Conservation (phyloP, 2,113 vertebrate species). For the Phrynocephalus versicolor region DNA sequence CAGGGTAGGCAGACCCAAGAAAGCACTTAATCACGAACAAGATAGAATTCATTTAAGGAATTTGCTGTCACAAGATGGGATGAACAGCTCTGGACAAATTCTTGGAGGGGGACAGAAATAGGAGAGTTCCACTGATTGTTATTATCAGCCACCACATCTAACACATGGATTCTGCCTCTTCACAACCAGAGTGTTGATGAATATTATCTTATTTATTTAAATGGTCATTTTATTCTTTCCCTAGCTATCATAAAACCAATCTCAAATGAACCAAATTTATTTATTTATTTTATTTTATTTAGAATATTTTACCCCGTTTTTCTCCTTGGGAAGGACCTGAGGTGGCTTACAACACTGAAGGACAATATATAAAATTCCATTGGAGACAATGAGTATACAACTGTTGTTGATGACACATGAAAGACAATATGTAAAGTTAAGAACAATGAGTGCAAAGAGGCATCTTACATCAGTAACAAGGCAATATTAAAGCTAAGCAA, state of each 20-base stretch:
- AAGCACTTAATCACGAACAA: not conserved
- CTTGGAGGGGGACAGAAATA: not conserved
- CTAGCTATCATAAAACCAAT: not conserved
- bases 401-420: too few relatives aligned
- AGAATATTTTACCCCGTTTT: too few relatives aligned
- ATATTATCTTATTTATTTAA: not conserved
- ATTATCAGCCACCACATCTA: not conserved
- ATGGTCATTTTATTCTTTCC: not conserved
- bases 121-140: not conserved
- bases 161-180: not conserved
- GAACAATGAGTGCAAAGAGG: too few relatives aligned
- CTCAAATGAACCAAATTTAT: not conserved
- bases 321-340: too few relatives aligned
- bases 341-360: too few relatives aligned
- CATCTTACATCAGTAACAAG: too few relatives aligned
- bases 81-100: not conserved
- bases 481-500: too few relatives aligned
- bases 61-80: not conserved
- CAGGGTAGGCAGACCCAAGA: not conserved
- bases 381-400: too few relatives aligned
- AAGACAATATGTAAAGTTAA: too few relatives aligned
- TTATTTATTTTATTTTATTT: too few relatives aligned
- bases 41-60: not conserved
- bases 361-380: too few relatives aligned
- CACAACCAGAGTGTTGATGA: not conserved